Percentiles rank a stretch among this genome's conserved stretches.
phyloP scores from a whole-genome alignment of 2,888 invertebrate species.

The Blastobasis adustella region DNA sequence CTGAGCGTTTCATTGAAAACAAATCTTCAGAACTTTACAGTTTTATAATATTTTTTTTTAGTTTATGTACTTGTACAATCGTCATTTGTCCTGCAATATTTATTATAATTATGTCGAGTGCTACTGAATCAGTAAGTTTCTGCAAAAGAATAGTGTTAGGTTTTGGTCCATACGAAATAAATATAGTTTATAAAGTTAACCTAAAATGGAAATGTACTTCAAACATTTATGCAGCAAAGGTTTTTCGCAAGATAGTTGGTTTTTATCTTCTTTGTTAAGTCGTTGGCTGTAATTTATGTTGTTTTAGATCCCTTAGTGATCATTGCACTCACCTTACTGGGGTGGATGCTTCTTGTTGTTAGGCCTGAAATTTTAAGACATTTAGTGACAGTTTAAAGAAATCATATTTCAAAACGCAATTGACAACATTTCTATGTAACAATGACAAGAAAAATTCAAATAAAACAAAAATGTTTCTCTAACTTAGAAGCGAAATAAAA shows the following conservation, averaged over 20 bases:
- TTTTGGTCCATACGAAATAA: slow-evolving; percentile 29
- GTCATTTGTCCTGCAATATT: too few species aligned
- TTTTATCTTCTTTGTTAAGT: slow-evolving; percentile 17
- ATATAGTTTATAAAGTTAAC: slow-evolving; percentile 21
- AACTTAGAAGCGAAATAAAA: slow-evolving; percentile 9
- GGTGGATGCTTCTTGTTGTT: slow-evolving; percentile 24
- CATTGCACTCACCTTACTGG: slow-evolving; percentile 33
- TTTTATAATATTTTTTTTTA: slow-evolving; percentile 2
- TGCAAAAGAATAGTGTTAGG: slow-evolving; percentile 12
- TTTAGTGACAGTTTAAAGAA: not conserved
- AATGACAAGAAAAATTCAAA: slow-evolving; percentile 1
- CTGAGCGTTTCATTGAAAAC: slow-evolving; percentile 1
- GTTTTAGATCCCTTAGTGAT: slow-evolving; percentile 24
- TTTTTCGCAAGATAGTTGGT: slow-evolving; percentile 13
- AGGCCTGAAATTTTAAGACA: slow-evolving; percentile 22
- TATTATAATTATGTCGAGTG: too few species aligned
- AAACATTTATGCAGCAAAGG: slow-evolving; percentile 17
- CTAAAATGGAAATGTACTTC: slow-evolving; percentile 9
- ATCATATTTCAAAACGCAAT: not conserved
- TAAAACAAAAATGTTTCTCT: not conserved
- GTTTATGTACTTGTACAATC: not conserved
- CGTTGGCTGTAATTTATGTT: slow-evolving; percentile 16
- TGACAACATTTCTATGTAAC: not conserved
- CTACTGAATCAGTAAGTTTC: not conserved
- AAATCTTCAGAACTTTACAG: slow-evolving; percentile 5